These are phyloP conservation scores for Hermetia illucens DNA, from an alignment of 1,140 invertebrate species.

Conservation along the genomic window DNA sequence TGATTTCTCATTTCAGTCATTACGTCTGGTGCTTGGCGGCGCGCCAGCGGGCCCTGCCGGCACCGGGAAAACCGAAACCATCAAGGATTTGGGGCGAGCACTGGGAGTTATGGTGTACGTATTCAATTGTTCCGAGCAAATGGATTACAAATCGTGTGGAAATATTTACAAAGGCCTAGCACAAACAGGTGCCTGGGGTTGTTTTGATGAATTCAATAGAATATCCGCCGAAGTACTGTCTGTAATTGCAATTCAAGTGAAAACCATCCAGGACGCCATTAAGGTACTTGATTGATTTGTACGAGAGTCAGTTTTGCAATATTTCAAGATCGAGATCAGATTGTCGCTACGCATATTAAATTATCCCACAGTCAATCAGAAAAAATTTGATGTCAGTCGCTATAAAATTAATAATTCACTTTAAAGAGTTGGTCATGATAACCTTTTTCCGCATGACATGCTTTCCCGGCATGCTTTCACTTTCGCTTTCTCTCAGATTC, in stretches of 20 bases:
- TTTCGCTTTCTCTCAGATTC: too few relatives aligned
- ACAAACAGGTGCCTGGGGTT: conserved; percentile 84
- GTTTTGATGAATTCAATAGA: conserved; percentile 92
- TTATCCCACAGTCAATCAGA: too few relatives aligned
- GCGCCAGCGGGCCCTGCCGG: conserved; percentile 80
- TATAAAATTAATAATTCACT: too few relatives aligned
- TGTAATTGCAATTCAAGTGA: conserved; percentile 89
- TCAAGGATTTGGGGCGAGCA: conserved; percentile 87
- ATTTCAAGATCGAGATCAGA: too few relatives aligned
- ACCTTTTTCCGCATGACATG: conserved; percentile 11
- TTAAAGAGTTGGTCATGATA: too few relatives aligned
- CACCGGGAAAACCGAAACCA: conserved; percentile 91
- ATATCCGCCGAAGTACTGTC: conserved; percentile 87
- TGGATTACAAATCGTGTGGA: conserved; percentile 87
- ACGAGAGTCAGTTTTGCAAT: too few relatives aligned
- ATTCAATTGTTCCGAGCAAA: conserved; percentile 94
- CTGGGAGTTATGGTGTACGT: conserved; percentile 91
- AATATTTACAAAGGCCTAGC: conserved; percentile 84
- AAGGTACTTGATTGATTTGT: too few relatives aligned
- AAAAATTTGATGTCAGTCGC: too few relatives aligned
- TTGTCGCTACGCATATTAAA: too few relatives aligned
- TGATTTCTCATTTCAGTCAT: conserved; percentile 33
- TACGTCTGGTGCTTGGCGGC: conserved; percentile 73
- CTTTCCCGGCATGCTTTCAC: conserved; percentile 2
- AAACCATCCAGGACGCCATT: conserved; percentile 30